Evolutionary conservation across 2,888 invertebrate species (phyloP), one percentile per base, ranked within the genome.

Genomic region (Cordilura impudica): DNA sequence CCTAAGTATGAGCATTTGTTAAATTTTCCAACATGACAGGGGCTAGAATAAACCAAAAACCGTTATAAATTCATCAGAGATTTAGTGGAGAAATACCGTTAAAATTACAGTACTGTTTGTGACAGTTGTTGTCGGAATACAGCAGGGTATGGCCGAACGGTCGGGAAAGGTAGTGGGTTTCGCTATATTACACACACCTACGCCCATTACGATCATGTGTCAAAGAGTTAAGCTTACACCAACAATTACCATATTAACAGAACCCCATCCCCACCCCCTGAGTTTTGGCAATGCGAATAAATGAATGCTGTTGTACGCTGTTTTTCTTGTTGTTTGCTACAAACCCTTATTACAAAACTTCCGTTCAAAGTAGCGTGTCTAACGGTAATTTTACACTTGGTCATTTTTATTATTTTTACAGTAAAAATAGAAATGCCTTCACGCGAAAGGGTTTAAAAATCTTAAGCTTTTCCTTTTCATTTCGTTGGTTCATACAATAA

Each of bases 281-380:
- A 29, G 10, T 29, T 12, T 16, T 49, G 43, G 21, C 21, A 56
- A 51, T 43, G 43, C 51, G 26, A 69, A 70, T 45, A 51, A 39
- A 39, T 61, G 54, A 72, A 72, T 71, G 51, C 29, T 60, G 66
- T 53, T 65, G 65, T 56, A 56, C 47, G 43, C 58, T 19, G 23
- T 23, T 54, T 53, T 54, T 65, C 31, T 43, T 60, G 43, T 35
- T 19, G 8, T 45, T 43, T 56, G 45, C 43, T 51, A 60, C 76
- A 76, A 69, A 73, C 80, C 76, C 58, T 61, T 54, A 77, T 76
- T 69, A 67, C 78, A 76, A 70, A 83, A 83, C 69, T 82, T 83
- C 83, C 84, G 83, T 66, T 82, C 70, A 69, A 74, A 81, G 79
- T 83, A 51, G 83, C 84, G 81, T 84, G 84, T 81, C 82, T 78